A percentile compares a stretch with the other conserved stretches of the same genome.
Conservation (phyloP, 2,113 vertebrate genomes). For the Clarias batrachus region DNA sequence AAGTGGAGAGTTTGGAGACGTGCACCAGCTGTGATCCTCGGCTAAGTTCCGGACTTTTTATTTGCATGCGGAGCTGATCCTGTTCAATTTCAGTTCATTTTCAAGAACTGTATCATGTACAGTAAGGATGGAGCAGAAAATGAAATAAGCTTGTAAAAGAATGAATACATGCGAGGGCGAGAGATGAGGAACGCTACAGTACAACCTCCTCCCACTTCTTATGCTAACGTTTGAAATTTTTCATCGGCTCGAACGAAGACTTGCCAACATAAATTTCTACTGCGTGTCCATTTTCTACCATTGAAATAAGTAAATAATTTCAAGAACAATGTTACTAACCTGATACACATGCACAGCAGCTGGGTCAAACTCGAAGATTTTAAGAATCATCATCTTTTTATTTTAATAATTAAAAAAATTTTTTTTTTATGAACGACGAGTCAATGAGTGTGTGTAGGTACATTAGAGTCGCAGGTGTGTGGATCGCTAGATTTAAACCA, state of each 20-base stretch:
- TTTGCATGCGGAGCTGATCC: conserved; percentile 35
- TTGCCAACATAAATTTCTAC: background rate
- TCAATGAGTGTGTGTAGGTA: conserved; percentile 52
- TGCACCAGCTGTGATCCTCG: background rate
- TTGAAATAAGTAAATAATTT: background rate
- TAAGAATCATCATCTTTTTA: background rate
- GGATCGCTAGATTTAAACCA: conserved; percentile 66
- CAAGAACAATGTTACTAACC: conserved; percentile 3
- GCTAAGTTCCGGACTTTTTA: conserved; percentile 7
- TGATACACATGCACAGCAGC: conserved; percentile 32
- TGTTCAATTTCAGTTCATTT: background rate
- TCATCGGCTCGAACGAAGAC: background rate
- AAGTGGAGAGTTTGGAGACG: conserved; percentile 8
- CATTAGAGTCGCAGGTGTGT: conserved; percentile 64
- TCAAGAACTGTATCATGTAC: conserved; percentile 2
- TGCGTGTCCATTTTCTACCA: background rate
- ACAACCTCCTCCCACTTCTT: conserved; percentile 1
- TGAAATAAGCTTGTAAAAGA: background rate
- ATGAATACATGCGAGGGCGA: background rate
- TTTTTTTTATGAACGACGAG: conserved; percentile 37
- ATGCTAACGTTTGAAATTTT: background rate
- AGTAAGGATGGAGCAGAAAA: background rate
- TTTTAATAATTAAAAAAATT: background rate
- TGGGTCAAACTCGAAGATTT: conserved; percentile 11
- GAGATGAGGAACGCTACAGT: conserved; percentile 2